Evolutionary conservation across 2,888 invertebrate species (phyloP), one percentile per base, ranked within the genome.

Genomic region (Caradrina kadenii): DNA sequence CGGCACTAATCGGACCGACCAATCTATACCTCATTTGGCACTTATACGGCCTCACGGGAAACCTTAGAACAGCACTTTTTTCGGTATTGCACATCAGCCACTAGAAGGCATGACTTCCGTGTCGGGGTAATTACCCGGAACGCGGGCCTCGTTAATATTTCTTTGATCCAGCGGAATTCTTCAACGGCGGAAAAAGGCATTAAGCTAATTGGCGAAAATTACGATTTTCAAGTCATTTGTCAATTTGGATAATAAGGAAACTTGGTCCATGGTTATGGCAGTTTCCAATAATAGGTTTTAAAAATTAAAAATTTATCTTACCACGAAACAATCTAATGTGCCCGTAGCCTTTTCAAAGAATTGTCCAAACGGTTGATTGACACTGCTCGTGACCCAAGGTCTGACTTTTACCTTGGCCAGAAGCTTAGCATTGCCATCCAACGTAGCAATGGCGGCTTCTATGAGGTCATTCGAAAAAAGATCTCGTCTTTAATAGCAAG

Each of bases 11-110:
- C 85, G 81, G 54, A n/a, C 69, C 76, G 77, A 69, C 76, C 86
- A 85, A 87, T 87, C 85, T 85, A 87, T 84, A 84, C 84, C 72
- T 76, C 81, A 85, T 86, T 76, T 73, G 73, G 59, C 68, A 80
- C 73, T 86, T 77, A 67, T 75, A 53, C 11, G 88, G 89, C 87
- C 90, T 90, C 89, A 8, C 45, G 26, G 15, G 89, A 89, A 90
- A 75, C 88, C 90, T 31, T 82, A 82, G 62, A 74, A 79, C 58
- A 45, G 35, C 59, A 65, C 61, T 83, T 81, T n/a, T 87, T 88
- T 85, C 78, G 83, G 84, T 73, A 73, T 72, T 75, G 72, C 80
- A 83, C 82, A 69, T 62, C 53, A 50, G 19, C 63, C 10, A 70
- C 63, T 56, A 61, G 67, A 66, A 60, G 79, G 17, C 39, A 52